Evolutionary conservation across 2,888 invertebrate genomes (phyloP).

Genomic region (Amphipyra berbera): DNA sequence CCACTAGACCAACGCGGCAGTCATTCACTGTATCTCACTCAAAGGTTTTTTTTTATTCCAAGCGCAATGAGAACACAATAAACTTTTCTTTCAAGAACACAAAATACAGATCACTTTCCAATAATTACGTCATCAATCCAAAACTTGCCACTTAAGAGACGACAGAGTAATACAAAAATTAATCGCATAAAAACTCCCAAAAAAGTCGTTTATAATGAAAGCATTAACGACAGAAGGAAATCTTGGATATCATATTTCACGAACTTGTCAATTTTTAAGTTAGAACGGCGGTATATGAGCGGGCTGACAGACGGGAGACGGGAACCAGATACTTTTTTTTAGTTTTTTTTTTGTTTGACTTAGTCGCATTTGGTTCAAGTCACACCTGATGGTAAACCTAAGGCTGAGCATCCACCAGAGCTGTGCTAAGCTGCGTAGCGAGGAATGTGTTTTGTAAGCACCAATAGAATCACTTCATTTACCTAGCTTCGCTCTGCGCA

Average conservation of each 20-base stretch:
- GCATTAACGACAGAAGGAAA: conserved; percentile 52
- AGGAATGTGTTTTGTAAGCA: too few species aligned
- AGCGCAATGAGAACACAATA: not conserved
- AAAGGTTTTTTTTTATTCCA: not conserved
- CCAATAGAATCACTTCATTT: too few species aligned
- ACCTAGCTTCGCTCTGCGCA: too few species aligned
- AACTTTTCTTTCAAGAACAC: conserved; percentile 5
- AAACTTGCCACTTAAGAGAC: conserved; percentile 47
- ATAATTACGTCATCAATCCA: conserved; percentile 34
- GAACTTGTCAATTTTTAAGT: conserved; percentile 66
- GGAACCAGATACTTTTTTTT: not conserved
- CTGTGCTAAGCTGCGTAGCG: too few species aligned
- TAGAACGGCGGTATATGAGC: conserved; percentile 37
- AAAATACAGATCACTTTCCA: conserved; percentile 8
- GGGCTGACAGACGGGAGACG: conserved; percentile 30
- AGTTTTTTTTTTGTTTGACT: too few species aligned
- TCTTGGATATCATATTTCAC: conserved; percentile 62
- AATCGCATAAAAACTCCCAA: conserved; percentile 51
- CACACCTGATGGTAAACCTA: too few species aligned
- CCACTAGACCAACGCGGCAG: too few species aligned
- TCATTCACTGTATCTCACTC: too few species aligned
- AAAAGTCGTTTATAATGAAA: conserved; percentile 59
- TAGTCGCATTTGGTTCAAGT: too few species aligned
- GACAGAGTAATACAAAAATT: conserved; percentile 49
- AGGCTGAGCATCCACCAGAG: too few species aligned